Evolutionary conservation across 2,113 vertebrate genomes (phyloP), one percentile per base, ranked within the genome.

Genomic region (Callipepla squamata): DNA sequence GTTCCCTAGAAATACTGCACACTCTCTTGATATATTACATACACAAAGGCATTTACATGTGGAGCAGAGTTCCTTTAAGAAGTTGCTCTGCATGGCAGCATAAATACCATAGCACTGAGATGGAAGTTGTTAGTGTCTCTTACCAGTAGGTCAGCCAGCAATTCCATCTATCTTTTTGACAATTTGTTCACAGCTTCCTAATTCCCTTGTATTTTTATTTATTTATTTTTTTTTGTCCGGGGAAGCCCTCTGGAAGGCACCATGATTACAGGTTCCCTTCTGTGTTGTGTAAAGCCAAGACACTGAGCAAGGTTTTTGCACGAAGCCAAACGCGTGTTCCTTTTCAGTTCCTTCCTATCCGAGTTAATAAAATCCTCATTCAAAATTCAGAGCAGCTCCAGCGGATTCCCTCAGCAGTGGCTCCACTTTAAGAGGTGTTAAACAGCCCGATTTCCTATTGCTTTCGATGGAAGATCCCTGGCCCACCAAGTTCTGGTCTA

Each of bases 101-200:
- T 42, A 87, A 96, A 87, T 21, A 83, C 63, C 0, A 0, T 63
- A 82, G 42, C 87, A 63, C 61, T 74, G 58, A 69, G 90, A 44
- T 80, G 78, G 81, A 94, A 96, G 87, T 69, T 95, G 80, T 91
- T 72, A 81, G 80, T 6, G 22, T 86, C 80, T 79, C 87, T 85
- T 90, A 96, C 77, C 68, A 87, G 87, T 68, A 87, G 79, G 87
- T 88, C 93, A 94, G 87, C 63, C 85, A 82, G 87, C 8, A 26
- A 87, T 80, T 81, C 87, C 91, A 83, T 85, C 87, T 85, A 89
- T 91, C 89, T 96, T 94, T 94, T 85, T 92, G 91, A 94, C 94
- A 89, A 94, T 96, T 92, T 90, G 62, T 87, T 94, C 90, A 95
- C 87, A 93, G 89, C 61, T 93, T 82, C 80, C 68, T 73, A 77